These are phyloP conservation scores for Macropodus opercularis DNA, from an alignment of 2,797 vertebrate species.

Conservation along the genomic window DNA sequence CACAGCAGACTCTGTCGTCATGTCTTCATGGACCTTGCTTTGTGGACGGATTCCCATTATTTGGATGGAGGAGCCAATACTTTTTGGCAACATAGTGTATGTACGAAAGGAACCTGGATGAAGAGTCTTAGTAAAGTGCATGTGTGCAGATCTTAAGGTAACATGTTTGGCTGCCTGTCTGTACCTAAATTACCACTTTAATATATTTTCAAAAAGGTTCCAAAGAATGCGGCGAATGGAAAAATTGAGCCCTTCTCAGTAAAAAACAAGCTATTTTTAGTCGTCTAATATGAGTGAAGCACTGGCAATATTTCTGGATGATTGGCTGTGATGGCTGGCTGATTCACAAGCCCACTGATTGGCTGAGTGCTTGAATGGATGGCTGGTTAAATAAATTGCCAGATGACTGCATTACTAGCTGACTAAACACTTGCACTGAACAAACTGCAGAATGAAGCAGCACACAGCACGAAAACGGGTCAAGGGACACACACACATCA, in stretches of 20 bases:
- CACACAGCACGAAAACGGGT: constrained; percentile 12
- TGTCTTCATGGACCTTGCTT: too few species aligned
- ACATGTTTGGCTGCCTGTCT: too few species aligned
- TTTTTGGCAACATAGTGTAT: neutral
- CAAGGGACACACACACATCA: too few species aligned
- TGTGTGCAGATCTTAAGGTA: neutral
- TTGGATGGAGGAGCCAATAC: neutral
- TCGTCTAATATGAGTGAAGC: neutral
- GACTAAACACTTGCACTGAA: constrained; percentile 12
- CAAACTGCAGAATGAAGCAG: constrained; percentile 6
- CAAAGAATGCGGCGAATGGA: neutral
- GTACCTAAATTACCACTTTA: too few species aligned
- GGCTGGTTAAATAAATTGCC: constrained; percentile 37
- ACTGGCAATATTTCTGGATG: constrained; percentile 1
- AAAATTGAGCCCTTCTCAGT: neutral
- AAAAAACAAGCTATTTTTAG: neutral
- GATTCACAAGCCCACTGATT: constrained; percentile 18
- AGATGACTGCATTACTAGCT: constrained; percentile 27
- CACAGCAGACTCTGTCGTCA: too few species aligned
- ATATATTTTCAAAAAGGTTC: neutral
- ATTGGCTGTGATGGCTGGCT: constrained; percentile 1
- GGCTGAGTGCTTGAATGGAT: constrained; percentile 35
- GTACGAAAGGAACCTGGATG: neutral
- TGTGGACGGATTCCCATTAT: too few species aligned
- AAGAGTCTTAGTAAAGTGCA: neutral